phyloP scores from a whole-genome alignment of 2,113 vertebrate genomes.

The Cynopterus brachyotis region DNA sequence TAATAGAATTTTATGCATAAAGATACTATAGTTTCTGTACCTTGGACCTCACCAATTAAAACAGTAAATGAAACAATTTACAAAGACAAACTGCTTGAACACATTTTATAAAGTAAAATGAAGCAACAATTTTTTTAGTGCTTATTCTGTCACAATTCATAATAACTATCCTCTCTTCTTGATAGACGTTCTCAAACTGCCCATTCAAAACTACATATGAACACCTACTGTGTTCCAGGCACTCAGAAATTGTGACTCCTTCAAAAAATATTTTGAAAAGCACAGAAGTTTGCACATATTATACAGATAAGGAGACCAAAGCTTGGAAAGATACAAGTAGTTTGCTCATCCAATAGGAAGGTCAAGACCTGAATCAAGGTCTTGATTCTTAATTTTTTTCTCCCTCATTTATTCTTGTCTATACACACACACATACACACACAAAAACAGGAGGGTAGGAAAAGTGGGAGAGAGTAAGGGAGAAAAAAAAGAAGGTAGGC shows the following conservation, averaged over 20 bases:
- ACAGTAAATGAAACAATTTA: conserved; percentile 16
- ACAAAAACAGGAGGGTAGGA: background rate
- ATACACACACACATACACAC: background rate
- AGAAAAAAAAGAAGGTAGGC: background rate
- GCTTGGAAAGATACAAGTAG: background rate
- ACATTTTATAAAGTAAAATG: background rate
- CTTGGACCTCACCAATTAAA: background rate
- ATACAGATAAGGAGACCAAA: background rate
- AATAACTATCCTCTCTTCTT: conserved; percentile 29
- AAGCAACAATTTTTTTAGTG: conserved; percentile 33
- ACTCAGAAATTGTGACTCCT: background rate
- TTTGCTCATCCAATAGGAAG: background rate
- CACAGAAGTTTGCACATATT: background rate
- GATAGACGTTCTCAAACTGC: background rate
- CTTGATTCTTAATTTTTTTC: background rate
- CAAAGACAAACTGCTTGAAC: conserved; percentile 2
- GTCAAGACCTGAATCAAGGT: background rate
- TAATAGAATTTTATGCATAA: conserved; percentile 13
- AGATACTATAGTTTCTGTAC: background rate
- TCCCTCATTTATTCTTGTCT: background rate
- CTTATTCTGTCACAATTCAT: background rate
- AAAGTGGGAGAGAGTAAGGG: background rate
- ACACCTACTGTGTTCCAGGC: background rate
- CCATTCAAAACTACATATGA: background rate
- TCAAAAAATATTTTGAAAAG: background rate